Percentiles rank a stretch among this genome's conserved stretches.
phyloP scores from a whole-genome alignment of 1,140 invertebrate species.

The Rhopalosiphum padi region DNA sequence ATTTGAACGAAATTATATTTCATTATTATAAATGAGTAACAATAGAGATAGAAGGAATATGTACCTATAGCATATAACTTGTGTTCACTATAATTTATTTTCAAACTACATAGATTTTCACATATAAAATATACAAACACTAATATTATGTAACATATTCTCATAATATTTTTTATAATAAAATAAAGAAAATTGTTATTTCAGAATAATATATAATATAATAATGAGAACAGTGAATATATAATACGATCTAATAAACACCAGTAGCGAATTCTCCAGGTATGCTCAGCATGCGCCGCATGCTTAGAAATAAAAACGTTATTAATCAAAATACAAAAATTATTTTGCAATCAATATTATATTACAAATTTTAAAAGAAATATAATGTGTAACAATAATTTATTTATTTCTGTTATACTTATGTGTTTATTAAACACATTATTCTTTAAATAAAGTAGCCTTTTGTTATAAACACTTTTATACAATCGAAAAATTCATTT shows the following conservation, averaged over 20 bases:
- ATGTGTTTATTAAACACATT: too few relatives aligned
- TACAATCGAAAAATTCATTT: neutral
- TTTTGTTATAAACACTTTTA: neutral
- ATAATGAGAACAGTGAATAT: neutral
- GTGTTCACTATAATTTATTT: neutral
- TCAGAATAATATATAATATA: neutral
- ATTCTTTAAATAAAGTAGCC: neutral
- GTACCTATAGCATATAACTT: neutral
- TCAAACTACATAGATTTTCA: neutral
- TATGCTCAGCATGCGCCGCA: too few relatives aligned
- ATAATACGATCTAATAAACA: neutral
- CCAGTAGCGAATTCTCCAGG: too few relatives aligned
- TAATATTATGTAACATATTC: neutral
- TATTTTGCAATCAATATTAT: too few relatives aligned
- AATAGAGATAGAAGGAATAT: neutral
- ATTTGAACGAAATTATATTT: slow-evolving; percentile 9
- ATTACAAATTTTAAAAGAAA: too few relatives aligned
- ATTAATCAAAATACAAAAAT: too few relatives aligned
- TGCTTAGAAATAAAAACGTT: too few relatives aligned
- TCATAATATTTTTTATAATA: neutral
- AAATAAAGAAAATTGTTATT: neutral
- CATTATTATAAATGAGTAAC: neutral
- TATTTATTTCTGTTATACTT: too few relatives aligned
- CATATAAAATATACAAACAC: neutral
- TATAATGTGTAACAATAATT: too few relatives aligned